Conservation (phyloP, 2,113 vertebrate species). For the Callocephalon fimbriatum region DNA sequence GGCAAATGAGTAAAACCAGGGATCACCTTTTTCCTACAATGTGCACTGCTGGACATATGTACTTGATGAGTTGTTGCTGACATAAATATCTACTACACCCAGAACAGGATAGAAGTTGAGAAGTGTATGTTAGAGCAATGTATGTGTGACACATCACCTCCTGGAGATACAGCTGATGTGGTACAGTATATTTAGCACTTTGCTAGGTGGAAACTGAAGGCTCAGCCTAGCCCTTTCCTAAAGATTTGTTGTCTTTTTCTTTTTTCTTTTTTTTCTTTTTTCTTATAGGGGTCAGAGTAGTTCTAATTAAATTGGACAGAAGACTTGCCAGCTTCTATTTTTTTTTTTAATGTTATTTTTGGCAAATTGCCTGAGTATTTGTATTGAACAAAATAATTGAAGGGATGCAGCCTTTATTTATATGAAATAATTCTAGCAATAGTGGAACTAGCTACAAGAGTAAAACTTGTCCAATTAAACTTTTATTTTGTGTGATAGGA, state of each 20-base stretch:
- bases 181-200: not conserved
- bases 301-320: not conserved
- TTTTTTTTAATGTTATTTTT: not conserved
- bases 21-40: rapidly evolving
- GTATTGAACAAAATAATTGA: not conserved
- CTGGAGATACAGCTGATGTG: not conserved
- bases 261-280: not conserved
- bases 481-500: not conserved
- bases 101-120: not conserved
- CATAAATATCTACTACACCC: not conserved
- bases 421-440: not conserved
- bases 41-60: not conserved
- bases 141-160: not conserved
- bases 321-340: not conserved
- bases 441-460: not conserved
- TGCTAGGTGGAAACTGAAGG: not conserved
- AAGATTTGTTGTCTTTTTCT: not conserved
- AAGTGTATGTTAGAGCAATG: not conserved
- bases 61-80: not conserved
- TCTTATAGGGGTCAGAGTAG: not conserved
- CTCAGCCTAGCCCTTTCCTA: not conserved
- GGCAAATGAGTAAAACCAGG: not conserved
- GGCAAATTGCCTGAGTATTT: not conserved
- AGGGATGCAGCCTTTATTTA: not conserved
- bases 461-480: not conserved